Evolutionary conservation across 2,797 vertebrate species (phyloP), one percentile per base, ranked within the genome.

Genomic region (Siniperca scherzeri): DNA sequence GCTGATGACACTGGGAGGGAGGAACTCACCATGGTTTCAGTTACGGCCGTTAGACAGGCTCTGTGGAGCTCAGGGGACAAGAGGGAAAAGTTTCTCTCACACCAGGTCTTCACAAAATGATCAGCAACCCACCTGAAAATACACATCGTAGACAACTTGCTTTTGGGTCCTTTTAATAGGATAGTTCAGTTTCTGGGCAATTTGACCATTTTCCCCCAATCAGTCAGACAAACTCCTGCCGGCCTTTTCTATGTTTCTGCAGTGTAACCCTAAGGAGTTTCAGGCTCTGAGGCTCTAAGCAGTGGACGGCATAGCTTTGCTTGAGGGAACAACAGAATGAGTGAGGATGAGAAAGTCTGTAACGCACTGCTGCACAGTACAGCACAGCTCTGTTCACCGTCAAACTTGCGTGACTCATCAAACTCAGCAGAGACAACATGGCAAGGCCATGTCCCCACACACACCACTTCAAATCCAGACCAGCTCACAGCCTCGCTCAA

Each of bases 61-160:
- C 95, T 96, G 72, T 99, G 98, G 83, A 99, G 96, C 72, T 98
- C 98, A 46, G 92, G 77, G 67, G 97, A 94, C 91, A 99, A 90
- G 87, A 93, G 95, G 88, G 97, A 96, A 93, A 99, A 99, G 90
- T 96, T 98, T 88, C 96, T 97, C 76, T 98, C 98, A 64, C 97
- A 98, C 97, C 98, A 98, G 83, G 97, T 97, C 90, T 96, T 98
- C 89, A 97, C 95, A 93, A 96, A 99, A 95, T 99, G 95, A 85
- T 97, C 97, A 88, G 95, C 94, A 80, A 98, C 94, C 97, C 97
- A 99, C 85, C 98, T 99, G 92, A 88, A 90, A 89, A 83, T 1
- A 90, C n/a, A 88, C 13, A 74, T 27, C 1, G 2, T 12, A 36
- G 1, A 30, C 0, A 21, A 42, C 30, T 19, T 40, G 21, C 30